A percentile compares a stretch with the other conserved stretches of the same genome.
Conservation (phyloP, 1,140 invertebrate genomes). For the Mizuhopecten yessoensis region DNA sequence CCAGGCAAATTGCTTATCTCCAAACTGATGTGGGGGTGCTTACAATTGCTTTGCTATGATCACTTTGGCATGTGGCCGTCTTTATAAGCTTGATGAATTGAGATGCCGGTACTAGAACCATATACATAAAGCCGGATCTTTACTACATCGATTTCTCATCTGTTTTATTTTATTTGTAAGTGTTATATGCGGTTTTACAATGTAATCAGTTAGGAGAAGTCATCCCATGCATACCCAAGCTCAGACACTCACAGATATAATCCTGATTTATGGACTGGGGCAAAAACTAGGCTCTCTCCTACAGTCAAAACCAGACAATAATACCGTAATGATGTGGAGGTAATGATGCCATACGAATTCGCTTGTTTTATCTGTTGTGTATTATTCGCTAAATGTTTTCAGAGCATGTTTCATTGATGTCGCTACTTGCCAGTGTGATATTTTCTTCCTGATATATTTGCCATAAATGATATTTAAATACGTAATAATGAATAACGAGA, state of each 20-base stretch:
- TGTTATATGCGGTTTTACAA: conserved; percentile 39
- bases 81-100: conserved; percentile 35
- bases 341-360: too few species aligned
- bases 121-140: conserved; percentile 16
- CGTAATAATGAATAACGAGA: background rate
- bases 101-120: conserved; percentile 1
- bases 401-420: background rate
- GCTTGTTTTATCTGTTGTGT: background rate
- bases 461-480: background rate
- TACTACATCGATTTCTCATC: background rate
- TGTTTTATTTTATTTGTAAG: conserved; percentile 28
- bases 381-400: background rate
- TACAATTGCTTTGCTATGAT: background rate
- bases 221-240: conserved; percentile 31
- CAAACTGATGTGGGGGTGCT: background rate
- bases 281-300: conserved; percentile 17
- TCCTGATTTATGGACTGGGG: conserved; percentile 31
- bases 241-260: background rate
- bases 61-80: conserved; percentile 21
- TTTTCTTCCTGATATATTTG: background rate
- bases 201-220: conserved; percentile 31
- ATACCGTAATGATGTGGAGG: background rate
- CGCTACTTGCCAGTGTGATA: background rate
- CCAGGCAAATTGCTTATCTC: background rate
- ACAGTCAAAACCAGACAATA: background rate